Base-by-base conservation (phyloP, 2,113 vertebrate species). In the Nymphicus hollandicus region DNA sequence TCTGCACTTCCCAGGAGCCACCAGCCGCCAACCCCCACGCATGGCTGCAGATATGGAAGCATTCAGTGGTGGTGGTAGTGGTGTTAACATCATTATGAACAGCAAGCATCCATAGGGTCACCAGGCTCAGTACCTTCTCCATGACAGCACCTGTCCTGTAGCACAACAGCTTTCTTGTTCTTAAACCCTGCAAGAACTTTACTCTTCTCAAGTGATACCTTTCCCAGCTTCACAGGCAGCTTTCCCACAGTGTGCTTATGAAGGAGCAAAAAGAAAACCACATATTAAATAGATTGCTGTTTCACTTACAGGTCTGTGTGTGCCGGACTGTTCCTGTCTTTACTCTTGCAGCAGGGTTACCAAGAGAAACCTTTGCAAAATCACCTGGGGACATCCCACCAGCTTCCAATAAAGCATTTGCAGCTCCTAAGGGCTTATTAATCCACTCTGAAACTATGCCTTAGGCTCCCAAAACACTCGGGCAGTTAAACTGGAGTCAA, bases 281-380 rank as follows among this genome's bases (percentile, higher is more conserved):
- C 7, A 2, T 76, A 87, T 63, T 4, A 14, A 43, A 43, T 2
- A 11, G 28, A 49, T 49, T 65, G 28, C 37, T 15, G 0, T 82
- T 87, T 44, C 44, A n/a, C 68, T 68, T 31, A 31, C 60, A 44
- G 37, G n/a, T 72, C 69, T 13, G 44, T 27, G 19, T n/a, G 16
- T 44, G 55, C 72, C 86, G 55, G 72, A 13, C 28, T 5, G 0
- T 53, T 85, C 39, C 49, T 58, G 19, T n/a, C 70, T 56, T 41
- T 46, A 19, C 31, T 82, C 71, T 73, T 53, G 37, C 55, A 58
- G 22, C 4, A 44, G 28, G 83, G 6, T 10, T 29, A 94, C 52
- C 69, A 71, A 79, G 55, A 82, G 60, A 90, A 93, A 88, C 60
- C 70, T 88, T 70, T 68, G 43, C 60, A 86, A 90, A 86, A 63